These are phyloP conservation scores for Yponomeuta cagnagella DNA, from an alignment of 2,888 invertebrate genomes.

Conservation along the genomic window DNA sequence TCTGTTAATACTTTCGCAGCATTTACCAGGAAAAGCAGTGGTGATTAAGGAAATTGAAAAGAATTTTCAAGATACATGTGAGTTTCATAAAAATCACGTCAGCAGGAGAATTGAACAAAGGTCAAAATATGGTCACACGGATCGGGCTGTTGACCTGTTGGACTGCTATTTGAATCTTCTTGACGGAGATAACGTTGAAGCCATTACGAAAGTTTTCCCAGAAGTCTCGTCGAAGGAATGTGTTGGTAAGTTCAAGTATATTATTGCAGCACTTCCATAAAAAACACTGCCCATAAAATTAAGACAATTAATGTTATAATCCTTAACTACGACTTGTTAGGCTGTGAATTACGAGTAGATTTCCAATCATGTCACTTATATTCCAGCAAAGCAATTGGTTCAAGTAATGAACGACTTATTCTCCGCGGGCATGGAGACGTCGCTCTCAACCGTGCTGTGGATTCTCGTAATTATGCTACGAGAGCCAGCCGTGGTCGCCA, in stretches of 20 bases:
- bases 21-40: conserved; percentile 37
- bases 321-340: neutral
- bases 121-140: conserved; percentile 3
- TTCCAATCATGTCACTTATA: conserved; percentile 14
- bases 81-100: conserved; percentile 34
- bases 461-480: conserved; percentile 87
- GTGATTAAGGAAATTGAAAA: conserved; percentile 62
- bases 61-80: conserved; percentile 42
- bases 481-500: conserved; percentile 81
- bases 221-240: conserved; percentile 25
- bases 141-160: conserved; percentile 33
- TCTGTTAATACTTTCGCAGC: conserved; percentile 25
- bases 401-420: conserved; percentile 91
- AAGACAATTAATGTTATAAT: no score
- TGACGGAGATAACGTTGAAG: conserved; percentile 23
- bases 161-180: conserved; percentile 38
- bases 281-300: no score
- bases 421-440: conserved; percentile 92
- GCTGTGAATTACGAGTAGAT: no score
- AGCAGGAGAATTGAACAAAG: conserved; percentile 26
- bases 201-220: conserved; percentile 26
- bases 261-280: no score
- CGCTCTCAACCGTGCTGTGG: conserved; percentile 88
- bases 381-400: conserved; percentile 85
- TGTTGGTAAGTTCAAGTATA: neutral